These are phyloP conservation scores for Triplophysa bombifrons DNA, from an alignment of 2,797 vertebrate species.

Conservation along the genomic window DNA sequence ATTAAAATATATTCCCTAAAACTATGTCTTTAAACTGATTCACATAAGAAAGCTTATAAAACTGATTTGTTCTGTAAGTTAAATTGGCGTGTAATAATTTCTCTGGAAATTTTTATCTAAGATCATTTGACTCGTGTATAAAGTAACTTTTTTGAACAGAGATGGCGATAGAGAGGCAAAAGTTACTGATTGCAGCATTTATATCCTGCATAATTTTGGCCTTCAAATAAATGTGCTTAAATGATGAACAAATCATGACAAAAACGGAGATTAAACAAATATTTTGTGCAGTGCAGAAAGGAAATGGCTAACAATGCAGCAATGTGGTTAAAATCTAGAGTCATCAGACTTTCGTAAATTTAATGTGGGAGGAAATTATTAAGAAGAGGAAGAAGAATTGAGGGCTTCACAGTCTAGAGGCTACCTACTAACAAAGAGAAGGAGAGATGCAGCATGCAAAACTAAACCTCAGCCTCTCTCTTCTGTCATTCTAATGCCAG, in stretches of 20 bases:
- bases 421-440: constrained; percentile 4
- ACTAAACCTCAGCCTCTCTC: not conserved
- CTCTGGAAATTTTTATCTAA: too few relatives aligned
- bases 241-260: not conserved
- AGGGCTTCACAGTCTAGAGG: constrained; percentile 9
- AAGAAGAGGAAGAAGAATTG: not conserved
- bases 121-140: too few relatives aligned
- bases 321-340: not conserved
- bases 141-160: too few relatives aligned
- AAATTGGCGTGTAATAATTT: too few relatives aligned
- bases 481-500: constrained; percentile 29
- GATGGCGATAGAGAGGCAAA: too few relatives aligned
- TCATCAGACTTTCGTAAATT: not conserved
- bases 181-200: too few relatives aligned
- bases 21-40: too few relatives aligned
- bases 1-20: too few relatives aligned
- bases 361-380: constrained; percentile 8
- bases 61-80: too few relatives aligned
- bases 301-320: not conserved
- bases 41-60: too few relatives aligned
- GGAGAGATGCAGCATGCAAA: constrained; percentile 1
- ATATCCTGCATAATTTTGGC: not conserved
- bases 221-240: not conserved
- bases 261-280: not conserved
- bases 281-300: not conserved